Evolutionary conservation across 2,113 vertebrate species (phyloP).

Genomic region (Candoia aspera): DNA sequence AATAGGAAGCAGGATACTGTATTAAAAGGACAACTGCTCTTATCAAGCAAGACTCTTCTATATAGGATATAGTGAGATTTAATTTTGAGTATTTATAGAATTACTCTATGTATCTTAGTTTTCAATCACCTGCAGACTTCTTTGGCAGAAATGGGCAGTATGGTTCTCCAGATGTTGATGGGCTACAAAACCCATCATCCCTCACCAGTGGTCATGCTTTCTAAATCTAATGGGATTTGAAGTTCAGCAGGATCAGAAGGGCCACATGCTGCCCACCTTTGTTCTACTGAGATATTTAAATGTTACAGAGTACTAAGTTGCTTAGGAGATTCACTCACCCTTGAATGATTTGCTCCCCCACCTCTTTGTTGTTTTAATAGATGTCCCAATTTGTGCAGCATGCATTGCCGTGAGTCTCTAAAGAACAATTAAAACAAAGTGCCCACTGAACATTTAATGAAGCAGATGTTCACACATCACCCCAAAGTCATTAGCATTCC

Average conservation of each 20-base stretch:
- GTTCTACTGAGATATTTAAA: slow-evolving; percentile 5
- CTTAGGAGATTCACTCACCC: slow-evolving; percentile 11
- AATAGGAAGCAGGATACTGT: background rate
- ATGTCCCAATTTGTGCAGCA: slow-evolving; percentile 10
- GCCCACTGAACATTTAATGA: slow-evolving; percentile 51
- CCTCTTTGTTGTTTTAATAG: slow-evolving; percentile 38
- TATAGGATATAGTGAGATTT: too few relatives aligned
- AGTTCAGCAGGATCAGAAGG: background rate
- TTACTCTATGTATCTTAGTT: background rate
- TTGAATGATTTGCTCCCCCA: slow-evolving; percentile 8
- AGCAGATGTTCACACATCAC: slow-evolving; percentile 35
- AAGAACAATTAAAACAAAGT: slow-evolving; percentile 58
- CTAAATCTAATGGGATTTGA: background rate
- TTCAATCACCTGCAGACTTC: background rate
- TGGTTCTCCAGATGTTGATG: background rate
- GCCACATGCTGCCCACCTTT: background rate
- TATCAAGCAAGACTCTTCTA: background rate
- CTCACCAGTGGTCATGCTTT: background rate
- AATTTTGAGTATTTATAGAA: background rate
- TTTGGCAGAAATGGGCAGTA: background rate
- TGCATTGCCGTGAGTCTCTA: slow-evolving; percentile 45
- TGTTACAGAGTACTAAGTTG: slow-evolving; percentile 6
- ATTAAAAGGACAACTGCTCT: background rate
- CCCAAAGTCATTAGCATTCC: slow-evolving; percentile 60
- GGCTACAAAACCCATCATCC: background rate